These are phyloP conservation scores for Octomys mimax DNA, from an alignment of 2,797 vertebrate genomes.

Conservation along the genomic window DNA sequence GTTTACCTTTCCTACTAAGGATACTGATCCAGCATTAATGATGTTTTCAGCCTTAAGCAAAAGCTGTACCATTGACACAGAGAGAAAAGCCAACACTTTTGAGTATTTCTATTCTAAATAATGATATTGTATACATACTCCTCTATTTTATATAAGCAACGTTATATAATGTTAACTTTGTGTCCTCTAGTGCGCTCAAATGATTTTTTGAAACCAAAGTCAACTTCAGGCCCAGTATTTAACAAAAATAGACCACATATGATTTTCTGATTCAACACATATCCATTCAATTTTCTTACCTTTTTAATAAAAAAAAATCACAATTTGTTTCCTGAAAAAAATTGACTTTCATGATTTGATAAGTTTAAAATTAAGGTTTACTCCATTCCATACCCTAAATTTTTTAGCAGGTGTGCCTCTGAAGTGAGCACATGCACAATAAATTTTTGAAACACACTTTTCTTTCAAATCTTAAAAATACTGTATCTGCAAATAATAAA, in stretches of 20 bases:
- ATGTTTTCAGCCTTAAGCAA: constrained; percentile 1
- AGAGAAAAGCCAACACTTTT: not conserved
- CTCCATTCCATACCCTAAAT: not conserved
- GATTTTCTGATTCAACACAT: not conserved
- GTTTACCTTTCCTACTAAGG: not conserved
- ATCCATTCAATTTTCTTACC: not conserved
- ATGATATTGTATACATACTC: not conserved
- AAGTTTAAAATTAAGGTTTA: not conserved
- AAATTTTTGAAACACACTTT: constrained; percentile 49
- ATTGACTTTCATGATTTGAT: constrained; percentile 12
- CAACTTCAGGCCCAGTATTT: not conserved
- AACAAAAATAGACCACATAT: not conserved
- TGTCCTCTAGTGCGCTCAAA: not conserved
- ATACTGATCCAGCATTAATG: not conserved
- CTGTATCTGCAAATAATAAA: constrained; percentile 9
- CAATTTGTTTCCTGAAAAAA: not conserved
- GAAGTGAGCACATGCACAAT: not conserved
- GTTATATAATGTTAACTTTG: not conserved
- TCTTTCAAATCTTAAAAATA: constrained; percentile 21
- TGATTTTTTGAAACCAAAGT: not conserved
- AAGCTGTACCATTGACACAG: not conserved
- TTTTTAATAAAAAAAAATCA: not conserved
- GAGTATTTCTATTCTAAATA: not conserved
- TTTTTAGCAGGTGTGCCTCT: not conserved
- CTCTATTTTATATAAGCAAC: not conserved